Percentiles rank a stretch among this genome's conserved stretches.
Evolutionary conservation across 2,113 vertebrate species (phyloP).

Genomic region (Passer domesticus): DNA sequence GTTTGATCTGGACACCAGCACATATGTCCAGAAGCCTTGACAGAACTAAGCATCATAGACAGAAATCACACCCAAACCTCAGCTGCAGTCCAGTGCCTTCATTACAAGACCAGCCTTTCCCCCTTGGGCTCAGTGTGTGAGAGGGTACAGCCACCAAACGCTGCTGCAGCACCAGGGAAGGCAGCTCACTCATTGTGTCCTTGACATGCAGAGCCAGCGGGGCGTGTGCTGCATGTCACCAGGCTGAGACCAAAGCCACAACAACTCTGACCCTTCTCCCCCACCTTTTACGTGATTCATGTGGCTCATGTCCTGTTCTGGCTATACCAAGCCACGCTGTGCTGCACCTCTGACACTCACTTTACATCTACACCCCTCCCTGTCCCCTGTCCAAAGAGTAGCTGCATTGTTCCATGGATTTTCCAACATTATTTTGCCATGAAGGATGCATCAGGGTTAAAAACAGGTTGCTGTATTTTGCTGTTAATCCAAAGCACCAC

Average conservation of each 20-base stretch:
- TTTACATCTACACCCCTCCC: background rate
- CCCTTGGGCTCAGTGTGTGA: background rate
- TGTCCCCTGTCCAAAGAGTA: background rate
- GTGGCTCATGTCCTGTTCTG: background rate
- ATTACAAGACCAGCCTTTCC: background rate
- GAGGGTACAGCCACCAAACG: background rate
- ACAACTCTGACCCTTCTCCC: background rate
- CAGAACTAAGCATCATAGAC: background rate
- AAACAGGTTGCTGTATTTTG: background rate
- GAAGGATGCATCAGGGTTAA: background rate
- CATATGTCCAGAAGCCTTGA: background rate
- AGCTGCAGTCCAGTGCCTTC: background rate
- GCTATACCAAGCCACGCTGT: background rate
- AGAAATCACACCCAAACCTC: background rate
- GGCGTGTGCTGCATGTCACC: background rate
- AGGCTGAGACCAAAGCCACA: background rate
- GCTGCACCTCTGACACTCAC: background rate
- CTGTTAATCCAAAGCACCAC: background rate
- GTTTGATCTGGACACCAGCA: background rate
- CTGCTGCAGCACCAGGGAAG: background rate
- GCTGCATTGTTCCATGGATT: background rate
- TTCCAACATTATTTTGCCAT: background rate
- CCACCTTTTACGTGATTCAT: background rate
- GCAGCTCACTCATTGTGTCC: background rate
- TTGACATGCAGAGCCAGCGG: background rate